These are phyloP conservation scores for Zosterops borbonicus DNA, from an alignment of 2,113 vertebrate species.

Conservation along the genomic window DNA sequence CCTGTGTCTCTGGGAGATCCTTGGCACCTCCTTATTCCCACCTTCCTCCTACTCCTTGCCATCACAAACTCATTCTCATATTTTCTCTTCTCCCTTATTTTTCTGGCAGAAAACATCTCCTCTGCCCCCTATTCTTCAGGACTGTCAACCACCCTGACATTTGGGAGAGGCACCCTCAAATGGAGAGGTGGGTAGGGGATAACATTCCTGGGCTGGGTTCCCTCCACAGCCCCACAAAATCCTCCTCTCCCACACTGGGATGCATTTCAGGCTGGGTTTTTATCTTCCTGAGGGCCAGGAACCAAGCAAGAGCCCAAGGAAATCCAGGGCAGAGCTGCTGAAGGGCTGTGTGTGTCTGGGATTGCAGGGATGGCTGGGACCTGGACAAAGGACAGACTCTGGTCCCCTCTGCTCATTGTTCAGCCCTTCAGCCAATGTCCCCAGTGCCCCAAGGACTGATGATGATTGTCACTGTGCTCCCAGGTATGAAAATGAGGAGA, in stretches of 20 bases:
- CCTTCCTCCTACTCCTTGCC: not conserved
- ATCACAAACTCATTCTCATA: not conserved
- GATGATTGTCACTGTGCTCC: constrained; percentile 18
- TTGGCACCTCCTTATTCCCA: not conserved
- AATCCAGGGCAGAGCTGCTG: not conserved
- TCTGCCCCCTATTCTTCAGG: not conserved
- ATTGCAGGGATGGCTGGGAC: not conserved
- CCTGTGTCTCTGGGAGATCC: not conserved
- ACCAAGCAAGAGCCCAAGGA: not conserved
- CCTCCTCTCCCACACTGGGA: not conserved
- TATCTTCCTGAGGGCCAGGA: not conserved
- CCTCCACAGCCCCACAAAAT: not conserved
- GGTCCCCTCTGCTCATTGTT: not conserved
- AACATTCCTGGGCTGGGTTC: not conserved
- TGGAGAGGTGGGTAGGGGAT: not conserved
- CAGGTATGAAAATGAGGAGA: not conserved
- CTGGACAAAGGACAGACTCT: not conserved
- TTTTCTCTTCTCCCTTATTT: not conserved
- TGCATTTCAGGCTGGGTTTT: not conserved
- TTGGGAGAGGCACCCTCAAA: not conserved
- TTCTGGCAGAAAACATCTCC: not conserved
- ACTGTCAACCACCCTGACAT: not conserved
- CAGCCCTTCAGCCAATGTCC: not conserved
- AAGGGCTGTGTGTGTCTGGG: not conserved
- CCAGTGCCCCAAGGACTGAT: not conserved